Conservation (phyloP, 2,797 vertebrate genomes). For the Peromyscus aztecus region DNA sequence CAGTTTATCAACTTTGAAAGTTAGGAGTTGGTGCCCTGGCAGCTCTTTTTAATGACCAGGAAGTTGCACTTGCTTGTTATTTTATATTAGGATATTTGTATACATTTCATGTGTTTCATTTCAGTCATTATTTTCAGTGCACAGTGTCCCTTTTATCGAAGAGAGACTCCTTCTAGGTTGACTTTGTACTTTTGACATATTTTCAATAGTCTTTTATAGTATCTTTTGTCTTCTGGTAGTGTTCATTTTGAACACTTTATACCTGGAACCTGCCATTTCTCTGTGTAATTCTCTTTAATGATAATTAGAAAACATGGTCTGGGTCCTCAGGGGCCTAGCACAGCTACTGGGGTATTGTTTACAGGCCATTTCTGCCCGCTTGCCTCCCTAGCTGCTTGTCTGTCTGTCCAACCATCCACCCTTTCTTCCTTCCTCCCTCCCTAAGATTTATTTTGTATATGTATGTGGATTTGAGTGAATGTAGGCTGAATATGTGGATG, state of each 20-base stretch:
- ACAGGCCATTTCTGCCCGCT: background rate
- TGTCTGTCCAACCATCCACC: too few relatives aligned
- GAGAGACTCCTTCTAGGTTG: background rate
- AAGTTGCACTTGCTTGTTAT: background rate
- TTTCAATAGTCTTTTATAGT: background rate
- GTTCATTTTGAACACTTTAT: constrained; percentile 19
- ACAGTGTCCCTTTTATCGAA: background rate
- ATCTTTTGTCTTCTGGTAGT: background rate
- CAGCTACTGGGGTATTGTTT: background rate
- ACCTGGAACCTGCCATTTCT: background rate
- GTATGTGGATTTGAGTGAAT: background rate
- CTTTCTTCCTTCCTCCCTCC: background rate
- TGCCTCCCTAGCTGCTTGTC: background rate
- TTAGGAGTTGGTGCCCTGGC: background rate
- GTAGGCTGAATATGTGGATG: background rate
- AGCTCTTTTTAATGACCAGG: background rate
- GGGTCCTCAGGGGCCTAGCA: background rate
- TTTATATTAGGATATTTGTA: constrained; percentile 24
- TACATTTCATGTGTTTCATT: background rate
- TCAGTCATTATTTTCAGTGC: background rate
- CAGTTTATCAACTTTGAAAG: constrained; percentile 3
- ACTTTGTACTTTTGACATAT: background rate
- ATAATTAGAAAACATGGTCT: background rate
- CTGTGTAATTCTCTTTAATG: background rate
- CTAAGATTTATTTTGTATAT: background rate